Conservation (phyloP, 2,888 invertebrate genomes). For the Mythimna pallens region DNA sequence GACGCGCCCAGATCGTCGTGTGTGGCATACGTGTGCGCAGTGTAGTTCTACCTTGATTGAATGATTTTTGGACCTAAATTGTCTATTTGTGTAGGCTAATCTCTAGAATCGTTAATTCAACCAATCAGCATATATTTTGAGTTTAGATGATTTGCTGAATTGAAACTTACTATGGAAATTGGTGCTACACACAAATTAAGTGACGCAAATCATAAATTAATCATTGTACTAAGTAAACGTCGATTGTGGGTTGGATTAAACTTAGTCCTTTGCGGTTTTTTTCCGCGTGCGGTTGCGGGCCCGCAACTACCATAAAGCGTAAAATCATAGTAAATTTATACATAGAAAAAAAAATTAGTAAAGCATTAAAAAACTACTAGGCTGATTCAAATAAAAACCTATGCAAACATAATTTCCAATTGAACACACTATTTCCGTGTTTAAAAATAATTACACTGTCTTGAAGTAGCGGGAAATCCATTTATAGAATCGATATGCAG, state of each 20-base stretch:
- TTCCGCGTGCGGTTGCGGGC: neutral
- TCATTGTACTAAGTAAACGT: neutral
- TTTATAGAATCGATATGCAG: constrained; percentile 51
- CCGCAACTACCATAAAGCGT: neutral
- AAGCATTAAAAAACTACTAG: neutral
- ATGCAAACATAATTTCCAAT: constrained; percentile 32
- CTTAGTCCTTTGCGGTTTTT: neutral
- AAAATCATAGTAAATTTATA: neutral
- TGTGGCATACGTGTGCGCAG: too few relatives aligned
- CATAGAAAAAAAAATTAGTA: neutral
- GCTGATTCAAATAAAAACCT: constrained; percentile 3
- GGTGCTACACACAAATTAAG: neutral
- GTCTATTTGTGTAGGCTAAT: constrained; percentile 38
- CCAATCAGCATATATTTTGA: constrained; percentile 31
- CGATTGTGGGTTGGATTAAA: neutral
- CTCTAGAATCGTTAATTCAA: constrained; percentile 28
- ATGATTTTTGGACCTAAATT: constrained; percentile 31
- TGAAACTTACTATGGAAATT: constrained; percentile 33
- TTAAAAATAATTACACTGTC: constrained; percentile 51
- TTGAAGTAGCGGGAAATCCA: constrained; percentile 44
- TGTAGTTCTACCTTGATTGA: constrained; percentile 25
- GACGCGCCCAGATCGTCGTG: too few relatives aligned
- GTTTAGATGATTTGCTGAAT: constrained; percentile 6
- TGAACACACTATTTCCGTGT: constrained; percentile 33
- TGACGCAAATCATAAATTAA: constrained; percentile 4